phyloP scores from a whole-genome alignment of 2,113 vertebrate genomes.

The Pituophis catenifer region DNA sequence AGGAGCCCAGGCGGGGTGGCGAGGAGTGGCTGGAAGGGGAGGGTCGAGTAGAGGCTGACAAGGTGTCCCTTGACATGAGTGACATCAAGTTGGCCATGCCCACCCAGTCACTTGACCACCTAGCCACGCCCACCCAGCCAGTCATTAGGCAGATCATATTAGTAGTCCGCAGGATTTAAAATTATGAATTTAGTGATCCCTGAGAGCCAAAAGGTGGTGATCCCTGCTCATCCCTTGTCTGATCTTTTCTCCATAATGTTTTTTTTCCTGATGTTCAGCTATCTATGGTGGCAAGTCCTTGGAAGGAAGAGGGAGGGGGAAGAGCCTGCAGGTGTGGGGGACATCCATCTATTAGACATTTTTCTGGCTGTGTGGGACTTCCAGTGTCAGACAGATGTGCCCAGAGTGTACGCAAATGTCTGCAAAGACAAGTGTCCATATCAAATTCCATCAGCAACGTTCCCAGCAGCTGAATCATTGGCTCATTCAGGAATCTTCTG shows the following conservation, averaged over 20 bases:
- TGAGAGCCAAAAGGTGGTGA: no score
- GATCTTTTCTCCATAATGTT: neutral
- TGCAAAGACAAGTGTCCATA: neutral
- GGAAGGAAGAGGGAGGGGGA: neutral
- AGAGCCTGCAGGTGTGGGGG: neutral
- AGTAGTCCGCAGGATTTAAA: no score
- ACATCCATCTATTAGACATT: neutral
- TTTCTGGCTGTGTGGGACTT: neutral
- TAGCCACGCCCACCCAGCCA: no score
- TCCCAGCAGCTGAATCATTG: neutral
- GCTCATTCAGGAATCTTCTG: neutral
- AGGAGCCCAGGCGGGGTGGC: no score
- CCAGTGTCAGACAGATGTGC: neutral
- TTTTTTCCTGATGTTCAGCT: neutral
- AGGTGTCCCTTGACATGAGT: no score
- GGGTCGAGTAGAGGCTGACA: no score
- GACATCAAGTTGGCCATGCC: no score
- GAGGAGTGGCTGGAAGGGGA: no score
- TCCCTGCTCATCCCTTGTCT: neutral
- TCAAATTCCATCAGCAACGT: neutral
- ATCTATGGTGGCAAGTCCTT: neutral
- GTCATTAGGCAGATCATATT: no score
- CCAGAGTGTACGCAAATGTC: neutral
- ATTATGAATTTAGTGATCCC: no score
- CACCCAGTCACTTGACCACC: no score